phyloP scores from a whole-genome alignment of 2,113 vertebrate genomes.

The Galbula dea region DNA sequence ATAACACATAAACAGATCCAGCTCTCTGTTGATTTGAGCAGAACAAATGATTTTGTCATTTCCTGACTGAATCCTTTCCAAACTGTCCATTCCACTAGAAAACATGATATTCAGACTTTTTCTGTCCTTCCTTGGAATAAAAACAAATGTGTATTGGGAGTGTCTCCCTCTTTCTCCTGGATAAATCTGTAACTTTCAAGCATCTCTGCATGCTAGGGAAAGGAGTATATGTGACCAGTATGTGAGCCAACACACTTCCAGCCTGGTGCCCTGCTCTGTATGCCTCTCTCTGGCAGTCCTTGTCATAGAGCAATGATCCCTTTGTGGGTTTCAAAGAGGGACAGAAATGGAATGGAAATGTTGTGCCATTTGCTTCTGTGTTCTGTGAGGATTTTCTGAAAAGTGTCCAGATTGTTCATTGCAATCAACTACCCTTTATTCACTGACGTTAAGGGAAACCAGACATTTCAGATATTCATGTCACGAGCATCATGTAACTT shows the following conservation, averaged over 20 bases:
- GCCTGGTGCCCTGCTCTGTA: neutral
- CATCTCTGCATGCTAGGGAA: neutral
- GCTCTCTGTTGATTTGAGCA: neutral
- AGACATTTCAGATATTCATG: neutral
- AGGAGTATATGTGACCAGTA: neutral
- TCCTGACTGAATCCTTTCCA: slow-evolving; percentile 10
- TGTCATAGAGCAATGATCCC: neutral
- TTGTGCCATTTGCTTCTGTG: neutral
- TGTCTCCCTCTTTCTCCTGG: neutral
- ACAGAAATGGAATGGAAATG: neutral
- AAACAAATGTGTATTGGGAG: neutral
- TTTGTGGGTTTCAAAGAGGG: neutral
- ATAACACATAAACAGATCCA: neutral
- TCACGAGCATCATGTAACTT: neutral
- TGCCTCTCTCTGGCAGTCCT: neutral
- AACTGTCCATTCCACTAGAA: neutral
- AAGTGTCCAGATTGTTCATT: neutral
- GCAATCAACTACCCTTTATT: neutral
- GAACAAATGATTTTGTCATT: neutral
- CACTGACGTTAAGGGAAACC: neutral
- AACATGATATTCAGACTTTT: neutral
- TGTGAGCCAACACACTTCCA: fast-evolving
- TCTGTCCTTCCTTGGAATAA: neutral
- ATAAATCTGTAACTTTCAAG: neutral
- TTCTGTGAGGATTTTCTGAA: neutral